Conservation (phyloP, 1,140 invertebrate species). For the Megathymus violae region DNA sequence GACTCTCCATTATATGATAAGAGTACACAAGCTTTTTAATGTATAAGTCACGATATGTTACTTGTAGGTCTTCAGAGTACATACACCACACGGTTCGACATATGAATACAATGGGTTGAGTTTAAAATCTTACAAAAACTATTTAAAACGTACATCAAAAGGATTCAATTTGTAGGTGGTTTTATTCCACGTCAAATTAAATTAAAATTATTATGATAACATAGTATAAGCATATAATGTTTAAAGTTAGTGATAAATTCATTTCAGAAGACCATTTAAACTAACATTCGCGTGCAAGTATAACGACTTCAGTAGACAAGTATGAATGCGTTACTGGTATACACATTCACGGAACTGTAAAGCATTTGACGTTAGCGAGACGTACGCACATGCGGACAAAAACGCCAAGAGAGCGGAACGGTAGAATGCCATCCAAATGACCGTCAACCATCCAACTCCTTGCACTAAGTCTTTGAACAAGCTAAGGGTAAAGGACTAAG, state of each 20-base stretch:
- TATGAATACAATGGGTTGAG: too few relatives aligned
- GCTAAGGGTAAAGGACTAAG: slow-evolving; percentile 33
- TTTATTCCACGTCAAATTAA: too few relatives aligned
- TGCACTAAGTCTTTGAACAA: slow-evolving; percentile 21
- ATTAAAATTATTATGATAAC: too few relatives aligned
- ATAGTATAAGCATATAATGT: not conserved
- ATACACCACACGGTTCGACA: too few relatives aligned
- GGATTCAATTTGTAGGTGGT: too few relatives aligned
- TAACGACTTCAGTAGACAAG: slow-evolving; percentile 30
- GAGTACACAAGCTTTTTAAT: too few relatives aligned
- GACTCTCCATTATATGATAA: too few relatives aligned
- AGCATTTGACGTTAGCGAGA: slow-evolving; percentile 25
- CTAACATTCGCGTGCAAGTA: slow-evolving; percentile 26
- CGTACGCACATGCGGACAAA: slow-evolving; percentile 9
- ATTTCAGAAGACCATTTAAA: slow-evolving; percentile 24
- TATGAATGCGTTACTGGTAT: slow-evolving; percentile 25
- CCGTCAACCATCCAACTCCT: slow-evolving; percentile 13
- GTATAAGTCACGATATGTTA: too few relatives aligned
- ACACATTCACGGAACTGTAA: slow-evolving; percentile 5
- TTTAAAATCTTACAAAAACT: too few relatives aligned
- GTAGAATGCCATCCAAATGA: slow-evolving; percentile 28
- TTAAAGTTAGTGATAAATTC: slow-evolving; percentile 24
- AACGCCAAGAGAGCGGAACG: slow-evolving; percentile 21
- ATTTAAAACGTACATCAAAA: too few relatives aligned
- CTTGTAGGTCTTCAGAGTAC: too few relatives aligned